These are phyloP conservation scores for Australoheros facetus DNA, from an alignment of 2,797 vertebrate genomes.

Conservation along the genomic window DNA sequence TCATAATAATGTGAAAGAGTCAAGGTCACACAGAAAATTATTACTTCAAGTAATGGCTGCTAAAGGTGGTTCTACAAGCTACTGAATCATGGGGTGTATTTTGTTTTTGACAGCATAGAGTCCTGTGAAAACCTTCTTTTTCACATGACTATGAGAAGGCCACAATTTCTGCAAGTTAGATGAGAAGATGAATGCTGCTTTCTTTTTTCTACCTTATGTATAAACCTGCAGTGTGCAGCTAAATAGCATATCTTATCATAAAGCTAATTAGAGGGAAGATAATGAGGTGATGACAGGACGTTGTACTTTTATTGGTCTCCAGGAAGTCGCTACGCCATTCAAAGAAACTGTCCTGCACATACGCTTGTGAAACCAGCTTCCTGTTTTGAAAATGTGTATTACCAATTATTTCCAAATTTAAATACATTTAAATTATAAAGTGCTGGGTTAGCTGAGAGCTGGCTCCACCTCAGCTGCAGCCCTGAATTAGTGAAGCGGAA, in stretches of 20 bases:
- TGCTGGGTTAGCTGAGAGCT: background rate
- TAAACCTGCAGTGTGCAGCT: background rate
- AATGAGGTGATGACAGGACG: background rate
- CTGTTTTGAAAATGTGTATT: background rate
- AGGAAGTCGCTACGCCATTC: background rate
- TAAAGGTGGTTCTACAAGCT: background rate
- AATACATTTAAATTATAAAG: background rate
- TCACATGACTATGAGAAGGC: background rate
- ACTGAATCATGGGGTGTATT: accelerated
- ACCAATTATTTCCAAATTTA: background rate
- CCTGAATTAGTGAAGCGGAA: background rate
- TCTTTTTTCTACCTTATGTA: background rate
- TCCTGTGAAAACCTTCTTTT: background rate
- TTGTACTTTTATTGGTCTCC: background rate
- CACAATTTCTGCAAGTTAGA: background rate
- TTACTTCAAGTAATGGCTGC: background rate
- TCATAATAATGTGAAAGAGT: no score
- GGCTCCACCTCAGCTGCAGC: background rate
- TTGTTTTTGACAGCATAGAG: background rate
- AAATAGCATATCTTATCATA: background rate
- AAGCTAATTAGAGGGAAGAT: background rate
- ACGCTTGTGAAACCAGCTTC: background rate
- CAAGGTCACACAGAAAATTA: background rate
- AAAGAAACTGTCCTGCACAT: no score
- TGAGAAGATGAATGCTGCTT: background rate